A percentile compares a stretch with the other conserved stretches of the same genome.
Evolutionary conservation across 1,140 invertebrate species (phyloP).

Genomic region (Bacillus rossius): DNA sequence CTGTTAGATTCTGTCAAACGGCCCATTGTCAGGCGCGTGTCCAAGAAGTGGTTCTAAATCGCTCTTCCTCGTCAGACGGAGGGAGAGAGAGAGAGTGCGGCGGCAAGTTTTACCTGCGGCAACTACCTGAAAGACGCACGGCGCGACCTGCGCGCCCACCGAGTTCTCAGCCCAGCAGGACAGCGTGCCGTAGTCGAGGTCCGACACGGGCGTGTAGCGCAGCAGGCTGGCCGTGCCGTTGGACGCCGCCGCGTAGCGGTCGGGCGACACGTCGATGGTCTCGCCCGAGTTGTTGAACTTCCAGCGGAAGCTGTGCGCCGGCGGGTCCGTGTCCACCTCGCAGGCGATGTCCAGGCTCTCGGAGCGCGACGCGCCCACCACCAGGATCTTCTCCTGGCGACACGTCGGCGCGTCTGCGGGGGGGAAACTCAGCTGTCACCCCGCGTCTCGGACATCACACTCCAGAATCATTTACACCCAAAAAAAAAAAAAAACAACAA

Average conservation of each 20-base stretch:
- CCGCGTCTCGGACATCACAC: too few species aligned
- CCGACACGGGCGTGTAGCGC: slow-evolving; percentile 61
- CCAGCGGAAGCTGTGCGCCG: slow-evolving; percentile 78
- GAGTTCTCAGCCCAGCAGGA: slow-evolving; percentile 41
- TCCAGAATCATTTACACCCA: background rate
- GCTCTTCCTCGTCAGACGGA: too few species aligned
- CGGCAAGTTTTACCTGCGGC: slow-evolving; percentile 17
- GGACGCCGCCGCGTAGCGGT: slow-evolving; percentile 53
- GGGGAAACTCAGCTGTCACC: background rate
- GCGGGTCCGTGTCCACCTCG: slow-evolving; percentile 82
- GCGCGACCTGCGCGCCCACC: slow-evolving; percentile 39
- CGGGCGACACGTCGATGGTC: slow-evolving; percentile 68
- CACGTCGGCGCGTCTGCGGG: slow-evolving; percentile 75
- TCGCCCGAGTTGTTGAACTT: slow-evolving; percentile 88
- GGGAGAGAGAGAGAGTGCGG: too few species aligned
- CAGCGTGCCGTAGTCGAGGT: slow-evolving; percentile 43
- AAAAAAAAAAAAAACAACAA: background rate
- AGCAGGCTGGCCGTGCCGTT: slow-evolving; percentile 58
- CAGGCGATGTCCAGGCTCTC: slow-evolving; percentile 79
- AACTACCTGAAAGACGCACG: slow-evolving; percentile 43
- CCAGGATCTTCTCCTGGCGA: slow-evolving; percentile 61
- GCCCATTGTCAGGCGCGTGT: too few species aligned
- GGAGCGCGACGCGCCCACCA: slow-evolving; percentile 76
- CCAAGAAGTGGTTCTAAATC: too few species aligned
- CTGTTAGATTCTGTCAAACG: too few species aligned